Conservation (phyloP, 2,888 invertebrate species). For the Abrostola tripartita region DNA sequence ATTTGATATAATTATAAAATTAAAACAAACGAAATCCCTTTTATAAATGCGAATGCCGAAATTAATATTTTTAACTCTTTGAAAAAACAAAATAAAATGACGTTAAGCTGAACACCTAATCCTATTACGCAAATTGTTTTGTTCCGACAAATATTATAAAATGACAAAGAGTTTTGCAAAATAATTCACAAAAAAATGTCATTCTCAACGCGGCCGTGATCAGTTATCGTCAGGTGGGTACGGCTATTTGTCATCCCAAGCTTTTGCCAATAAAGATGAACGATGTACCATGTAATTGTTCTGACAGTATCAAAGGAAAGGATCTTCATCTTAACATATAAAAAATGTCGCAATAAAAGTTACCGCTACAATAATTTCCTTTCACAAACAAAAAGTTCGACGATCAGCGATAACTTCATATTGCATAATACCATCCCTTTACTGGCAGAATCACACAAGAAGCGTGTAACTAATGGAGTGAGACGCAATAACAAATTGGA, state of each 20-base stretch:
- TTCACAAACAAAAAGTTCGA: conserved; percentile 22
- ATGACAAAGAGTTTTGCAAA: conserved; percentile 10
- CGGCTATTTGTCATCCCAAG: conserved; percentile 26
- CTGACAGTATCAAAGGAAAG: conserved; percentile 19
- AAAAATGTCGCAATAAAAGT: conserved; percentile 30
- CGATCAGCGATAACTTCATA: conserved; percentile 28
- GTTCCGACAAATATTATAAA: conserved; percentile 10
- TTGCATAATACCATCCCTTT: conserved; percentile 40
- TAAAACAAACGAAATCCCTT: conserved; percentile 19
- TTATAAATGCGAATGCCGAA: not conserved
- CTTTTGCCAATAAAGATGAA: conserved; percentile 39
- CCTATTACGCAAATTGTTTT: conserved; percentile 23
- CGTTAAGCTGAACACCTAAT: conserved; percentile 14
- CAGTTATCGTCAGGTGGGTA: conserved; percentile 31
- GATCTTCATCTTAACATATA: not conserved
- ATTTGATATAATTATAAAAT: conserved; percentile 31
- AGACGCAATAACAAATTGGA: conserved; percentile 69
- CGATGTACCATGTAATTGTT: conserved; percentile 32
- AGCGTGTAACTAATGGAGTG: conserved; percentile 69
- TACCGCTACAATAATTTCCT: conserved; percentile 12
- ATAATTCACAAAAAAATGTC: conserved; percentile 12
- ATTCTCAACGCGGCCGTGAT: conserved; percentile 19
- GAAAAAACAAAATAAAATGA: conserved; percentile 5
- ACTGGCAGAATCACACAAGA: conserved; percentile 52
- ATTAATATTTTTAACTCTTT: conserved; percentile 17